These are phyloP conservation scores for Lithosia quadra DNA, from an alignment of 2,888 invertebrate species.

Conservation along the genomic window DNA sequence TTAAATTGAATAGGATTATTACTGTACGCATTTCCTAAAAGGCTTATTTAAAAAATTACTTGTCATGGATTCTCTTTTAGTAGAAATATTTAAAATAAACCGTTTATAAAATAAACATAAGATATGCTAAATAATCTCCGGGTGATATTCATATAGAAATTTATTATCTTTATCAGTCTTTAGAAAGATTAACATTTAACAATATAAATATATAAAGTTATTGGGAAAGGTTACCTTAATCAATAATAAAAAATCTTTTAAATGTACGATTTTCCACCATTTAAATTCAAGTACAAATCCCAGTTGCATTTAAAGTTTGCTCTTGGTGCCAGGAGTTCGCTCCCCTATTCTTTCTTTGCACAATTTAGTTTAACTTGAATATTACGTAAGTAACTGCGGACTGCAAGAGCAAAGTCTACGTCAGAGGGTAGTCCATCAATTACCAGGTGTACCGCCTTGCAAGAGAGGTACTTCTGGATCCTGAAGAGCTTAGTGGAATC, in stretches of 20 bases:
- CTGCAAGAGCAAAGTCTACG: neutral
- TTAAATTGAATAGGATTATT: too few relatives aligned
- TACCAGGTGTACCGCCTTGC: neutral
- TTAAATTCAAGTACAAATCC: neutral
- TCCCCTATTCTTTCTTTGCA: neutral
- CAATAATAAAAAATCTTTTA: neutral
- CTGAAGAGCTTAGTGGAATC: neutral
- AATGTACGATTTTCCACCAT: neutral
- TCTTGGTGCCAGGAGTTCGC: neutral
- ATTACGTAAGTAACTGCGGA: neutral
- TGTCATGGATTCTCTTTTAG: too few relatives aligned
- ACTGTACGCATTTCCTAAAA: too few relatives aligned
- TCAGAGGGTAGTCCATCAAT: neutral
- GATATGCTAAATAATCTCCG: neutral
- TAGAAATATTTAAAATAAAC: too few relatives aligned
- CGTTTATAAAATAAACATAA: too few relatives aligned
- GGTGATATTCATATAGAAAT: slow-evolving; percentile 5
- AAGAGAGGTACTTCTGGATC: neutral
- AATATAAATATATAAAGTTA: neutral
- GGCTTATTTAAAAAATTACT: too few relatives aligned
- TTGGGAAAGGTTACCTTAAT: neutral
- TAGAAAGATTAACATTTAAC: neutral
- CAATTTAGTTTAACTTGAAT: neutral
- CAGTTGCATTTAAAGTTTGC: neutral
- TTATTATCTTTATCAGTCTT: neutral